phyloP scores from a whole-genome alignment of 2,888 invertebrate genomes.

The Lucinisca nassula region DNA sequence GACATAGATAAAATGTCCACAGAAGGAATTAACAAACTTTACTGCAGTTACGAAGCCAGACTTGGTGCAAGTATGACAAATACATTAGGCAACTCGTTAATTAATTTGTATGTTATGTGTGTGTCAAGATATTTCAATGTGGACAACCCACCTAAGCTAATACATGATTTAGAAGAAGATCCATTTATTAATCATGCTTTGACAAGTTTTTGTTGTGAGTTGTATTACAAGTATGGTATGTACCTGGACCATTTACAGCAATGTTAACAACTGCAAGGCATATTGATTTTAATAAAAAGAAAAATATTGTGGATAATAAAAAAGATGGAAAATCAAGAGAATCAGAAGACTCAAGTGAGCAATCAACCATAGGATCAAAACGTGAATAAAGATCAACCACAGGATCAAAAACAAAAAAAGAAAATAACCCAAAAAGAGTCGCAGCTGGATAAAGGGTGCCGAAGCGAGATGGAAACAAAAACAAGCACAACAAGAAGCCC shows the following conservation, averaged over 20 bases:
- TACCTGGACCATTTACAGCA: constrained; percentile 50
- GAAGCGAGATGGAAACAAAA: constrained; percentile 28
- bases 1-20: constrained; percentile 43
- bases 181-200: constrained; percentile 55
- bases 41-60: constrained; percentile 53
- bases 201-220: constrained; percentile 16
- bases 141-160: constrained; percentile 48
- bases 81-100: constrained; percentile 51
- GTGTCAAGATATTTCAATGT: constrained; percentile 46
- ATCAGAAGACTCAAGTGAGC: background rate
- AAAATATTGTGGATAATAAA: constrained; percentile 15
- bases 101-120: constrained; percentile 53
- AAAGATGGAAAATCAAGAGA: background rate
- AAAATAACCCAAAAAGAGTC: constrained; percentile 33
- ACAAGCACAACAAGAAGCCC: background rate
- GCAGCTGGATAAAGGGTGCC: constrained; percentile 38
- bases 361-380: background rate
- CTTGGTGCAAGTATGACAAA: constrained; percentile 57
- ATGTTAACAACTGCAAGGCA: constrained; percentile 43
- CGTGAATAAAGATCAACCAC: background rate
- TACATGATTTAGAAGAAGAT: constrained; percentile 57
- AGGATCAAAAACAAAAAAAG: background rate
- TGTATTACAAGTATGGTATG: constrained; percentile 43
- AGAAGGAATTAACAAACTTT: constrained; percentile 47
- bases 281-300: constrained; percentile 33